Evolutionary conservation across 1,140 invertebrate genomes (phyloP), one percentile per base, ranked within the genome.

Genomic region (Eumaeus atala): DNA sequence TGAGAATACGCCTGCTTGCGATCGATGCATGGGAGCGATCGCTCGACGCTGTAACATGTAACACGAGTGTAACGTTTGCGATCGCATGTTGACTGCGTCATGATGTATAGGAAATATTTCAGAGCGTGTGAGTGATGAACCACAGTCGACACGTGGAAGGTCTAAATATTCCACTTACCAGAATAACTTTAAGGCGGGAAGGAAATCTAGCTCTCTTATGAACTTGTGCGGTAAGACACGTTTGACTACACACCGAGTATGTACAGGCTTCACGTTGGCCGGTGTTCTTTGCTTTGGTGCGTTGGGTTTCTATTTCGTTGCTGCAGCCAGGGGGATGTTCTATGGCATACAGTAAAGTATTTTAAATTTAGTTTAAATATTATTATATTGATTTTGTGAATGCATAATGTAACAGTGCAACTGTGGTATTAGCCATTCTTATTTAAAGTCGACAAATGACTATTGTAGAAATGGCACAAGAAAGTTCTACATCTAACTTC

Each of bases 121-220:
- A 88, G 87, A 88, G 75, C 84, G 86, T 72, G 86, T 91, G 89
- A 91, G 90, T 91, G 86, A 90, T 82, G 90, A 93, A 89, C 91
- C 92, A 87, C 91, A 91, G 89, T 90, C 92, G 87, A 88, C 91
- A 89, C 92, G 92, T 90, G 91, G 92, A 90, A 91, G 92, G 89
- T 91, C 92, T 91, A 93, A 93, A 92, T 93, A 93, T 91, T 89
- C 91, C 87, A 92, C 91, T 91, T 93, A 92, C 91, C 92, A 93
- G 92, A 93, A 72, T 88, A 88, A 92, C 91, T 92, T 93, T 93
- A 93, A 92, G 88, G 79, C 84, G 70, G 91, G 93, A 84, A 92
- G 94, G 92, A 96, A 96, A 90, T 95, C 94, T 89, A 95, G 93
- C 92, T 96, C 95, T 85, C 91, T 96, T 90, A 95, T 95, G 94